Percentiles rank a stretch among this genome's conserved stretches.
phyloP scores from a whole-genome alignment of 2,113 vertebrate species.

The Struthidea cinerea region DNA sequence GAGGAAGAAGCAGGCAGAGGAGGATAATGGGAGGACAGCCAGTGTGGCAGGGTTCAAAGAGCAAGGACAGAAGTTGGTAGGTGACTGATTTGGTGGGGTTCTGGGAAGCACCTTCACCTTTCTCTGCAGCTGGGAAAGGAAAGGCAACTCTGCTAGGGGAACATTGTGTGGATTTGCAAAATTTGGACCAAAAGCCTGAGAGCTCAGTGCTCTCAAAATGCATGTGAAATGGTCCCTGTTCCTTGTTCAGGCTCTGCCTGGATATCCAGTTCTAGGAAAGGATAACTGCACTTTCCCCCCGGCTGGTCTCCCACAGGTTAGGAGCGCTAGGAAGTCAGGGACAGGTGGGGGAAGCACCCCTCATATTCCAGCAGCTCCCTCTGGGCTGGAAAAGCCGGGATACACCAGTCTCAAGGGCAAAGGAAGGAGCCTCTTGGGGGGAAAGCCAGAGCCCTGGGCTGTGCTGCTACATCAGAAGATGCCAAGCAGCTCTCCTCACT shows the following conservation, averaged over 20 bases:
- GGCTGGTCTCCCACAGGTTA: neutral
- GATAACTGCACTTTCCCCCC: neutral
- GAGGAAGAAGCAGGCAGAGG: constrained; percentile 73
- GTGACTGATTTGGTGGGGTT: neutral
- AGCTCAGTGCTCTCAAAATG: neutral
- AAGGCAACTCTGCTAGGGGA: neutral
- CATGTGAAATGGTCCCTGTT: neutral
- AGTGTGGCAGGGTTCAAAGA: constrained; percentile 45
- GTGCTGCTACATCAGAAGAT: neutral
- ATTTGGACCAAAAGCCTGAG: neutral
- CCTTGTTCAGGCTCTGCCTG: neutral
- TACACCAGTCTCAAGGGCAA: neutral
- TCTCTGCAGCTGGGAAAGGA: neutral
- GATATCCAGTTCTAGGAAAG: fast-evolving
- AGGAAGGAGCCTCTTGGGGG: neutral
- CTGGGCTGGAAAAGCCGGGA: neutral
- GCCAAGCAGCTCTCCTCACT: neutral
- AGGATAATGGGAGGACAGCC: constrained; percentile 58
- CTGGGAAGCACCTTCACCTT: neutral
- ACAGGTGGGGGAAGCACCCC: fast-evolving
- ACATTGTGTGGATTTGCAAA: neutral
- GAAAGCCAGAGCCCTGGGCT: neutral
- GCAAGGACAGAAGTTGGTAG: neutral
- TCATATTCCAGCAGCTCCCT: neutral
- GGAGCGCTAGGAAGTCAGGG: neutral